Evolutionary conservation across 1,140 invertebrate genomes (phyloP).

Genomic region (Mactra quadrangularis): DNA sequence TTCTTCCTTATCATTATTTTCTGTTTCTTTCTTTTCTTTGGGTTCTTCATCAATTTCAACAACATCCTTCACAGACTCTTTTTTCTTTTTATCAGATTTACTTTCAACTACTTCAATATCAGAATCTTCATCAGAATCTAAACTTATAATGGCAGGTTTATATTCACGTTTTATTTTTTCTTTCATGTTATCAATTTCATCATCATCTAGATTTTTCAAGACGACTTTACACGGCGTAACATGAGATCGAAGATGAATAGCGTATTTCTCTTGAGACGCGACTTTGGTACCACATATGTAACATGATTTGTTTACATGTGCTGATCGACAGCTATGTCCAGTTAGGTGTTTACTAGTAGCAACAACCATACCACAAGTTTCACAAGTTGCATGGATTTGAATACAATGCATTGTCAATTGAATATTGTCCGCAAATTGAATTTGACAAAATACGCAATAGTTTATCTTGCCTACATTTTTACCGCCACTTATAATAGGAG

Average conservation of each 20-base stretch:
- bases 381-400: conserved; percentile 77
- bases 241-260: conserved; percentile 76
- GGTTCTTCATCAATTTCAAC: conserved; percentile 49
- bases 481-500: conserved; percentile 19
- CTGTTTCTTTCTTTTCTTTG: background rate
- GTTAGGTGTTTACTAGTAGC: conserved; percentile 70
- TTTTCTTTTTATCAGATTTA: conserved; percentile 31
- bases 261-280: conserved; percentile 73
- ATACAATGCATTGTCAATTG: conserved; percentile 80
- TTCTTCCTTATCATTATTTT: conserved; percentile 45
- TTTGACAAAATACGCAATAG: conserved; percentile 79
- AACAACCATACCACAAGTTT: conserved; percentile 80
- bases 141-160: conserved; percentile 46
- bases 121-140: conserved; percentile 52
- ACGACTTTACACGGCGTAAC: conserved; percentile 72
- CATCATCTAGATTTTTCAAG: conserved; percentile 56
- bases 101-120: conserved; percentile 51
- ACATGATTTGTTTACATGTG: conserved; percentile 66
- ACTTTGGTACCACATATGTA: conserved; percentile 74
- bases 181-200: conserved; percentile 56
- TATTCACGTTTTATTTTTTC: conserved; percentile 42
- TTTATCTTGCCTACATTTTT: conserved; percentile 72
- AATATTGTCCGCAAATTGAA: conserved; percentile 78
- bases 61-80: conserved; percentile 37
- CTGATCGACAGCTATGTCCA: conserved; percentile 66